phyloP scores from a whole-genome alignment of 2,888 invertebrate species.

The Lasioglossum figueresi region DNA sequence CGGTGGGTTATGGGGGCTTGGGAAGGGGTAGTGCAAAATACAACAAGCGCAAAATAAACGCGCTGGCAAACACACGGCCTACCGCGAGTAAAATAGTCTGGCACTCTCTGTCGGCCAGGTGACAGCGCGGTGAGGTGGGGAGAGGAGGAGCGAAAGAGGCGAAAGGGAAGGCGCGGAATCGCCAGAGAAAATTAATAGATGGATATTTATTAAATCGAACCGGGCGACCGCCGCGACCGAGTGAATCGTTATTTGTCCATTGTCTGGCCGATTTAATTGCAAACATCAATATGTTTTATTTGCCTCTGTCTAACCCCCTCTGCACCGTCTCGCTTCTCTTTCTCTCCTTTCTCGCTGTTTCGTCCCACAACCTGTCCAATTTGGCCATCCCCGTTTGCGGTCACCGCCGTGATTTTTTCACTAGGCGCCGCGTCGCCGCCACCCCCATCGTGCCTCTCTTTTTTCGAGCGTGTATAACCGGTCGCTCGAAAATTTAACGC shows the following conservation, averaged over 20 bases:
- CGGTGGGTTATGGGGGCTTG: slow-evolving; percentile 42
- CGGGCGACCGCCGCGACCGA: slow-evolving; percentile 51
- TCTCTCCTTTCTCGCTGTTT: slow-evolving; percentile 21
- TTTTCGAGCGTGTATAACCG: slow-evolving; percentile 50
- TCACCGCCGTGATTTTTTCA: slow-evolving; percentile 49
- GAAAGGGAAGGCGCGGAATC: slow-evolving; percentile 47
- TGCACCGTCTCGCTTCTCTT: not conserved
- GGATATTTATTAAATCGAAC: slow-evolving; percentile 82
- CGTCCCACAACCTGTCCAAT: slow-evolving; percentile 16
- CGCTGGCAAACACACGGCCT: slow-evolving; percentile 69
- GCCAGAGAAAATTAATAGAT: slow-evolving; percentile 70
- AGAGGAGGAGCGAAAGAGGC: slow-evolving; percentile 31
- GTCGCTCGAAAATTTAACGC: slow-evolving; percentile 72
- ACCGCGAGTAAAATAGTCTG: slow-evolving; percentile 74
- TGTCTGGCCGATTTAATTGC: slow-evolving; percentile 82
- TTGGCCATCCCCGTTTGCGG: slow-evolving; percentile 36
- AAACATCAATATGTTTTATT: slow-evolving; percentile 82
- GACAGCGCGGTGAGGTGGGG: slow-evolving; percentile 22
- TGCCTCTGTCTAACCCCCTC: slow-evolving; percentile 65
- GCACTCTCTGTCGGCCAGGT: slow-evolving; percentile 47
- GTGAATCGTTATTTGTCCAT: slow-evolving; percentile 81
- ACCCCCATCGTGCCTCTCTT: not conserved
- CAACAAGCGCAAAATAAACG: slow-evolving; percentile 74
- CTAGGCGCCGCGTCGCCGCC: not conserved
- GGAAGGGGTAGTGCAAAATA: not conserved